Percentiles rank a stretch among this genome's conserved stretches.
Conservation (phyloP, 1,140 invertebrate species). For the Lucilia sericata region DNA sequence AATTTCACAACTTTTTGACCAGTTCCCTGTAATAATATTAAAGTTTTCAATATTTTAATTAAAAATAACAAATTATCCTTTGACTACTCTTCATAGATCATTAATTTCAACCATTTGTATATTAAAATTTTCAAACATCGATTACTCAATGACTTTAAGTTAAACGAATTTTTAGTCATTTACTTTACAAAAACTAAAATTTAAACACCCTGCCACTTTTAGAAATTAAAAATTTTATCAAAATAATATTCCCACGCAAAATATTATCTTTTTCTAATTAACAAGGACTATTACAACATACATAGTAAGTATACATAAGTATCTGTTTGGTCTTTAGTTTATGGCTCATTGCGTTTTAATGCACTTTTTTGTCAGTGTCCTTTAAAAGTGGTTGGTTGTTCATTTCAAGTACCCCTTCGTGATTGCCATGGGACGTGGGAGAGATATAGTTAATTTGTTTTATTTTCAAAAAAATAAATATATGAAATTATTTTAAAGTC, state of each 20-base stretch:
- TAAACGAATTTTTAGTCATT: no score
- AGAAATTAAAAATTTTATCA: not conserved
- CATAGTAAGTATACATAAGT: not conserved
- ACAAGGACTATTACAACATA: not conserved
- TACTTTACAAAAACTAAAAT: no score
- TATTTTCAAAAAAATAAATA: no score
- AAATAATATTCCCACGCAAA: conserved; percentile 20
- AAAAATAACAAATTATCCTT: no score
- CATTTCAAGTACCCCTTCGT: conserved; percentile 1
- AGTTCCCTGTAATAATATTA: no score
- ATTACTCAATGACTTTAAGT: no score
- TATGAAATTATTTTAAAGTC: no score
- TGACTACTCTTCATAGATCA: not conserved
- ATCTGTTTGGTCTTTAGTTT: not conserved
- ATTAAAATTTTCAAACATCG: not conserved
- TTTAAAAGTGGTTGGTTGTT: conserved; percentile 29
- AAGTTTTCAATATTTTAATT: no score
- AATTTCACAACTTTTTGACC: no score
- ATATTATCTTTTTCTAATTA: conserved; percentile 23
- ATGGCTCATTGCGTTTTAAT: conserved; percentile 20
- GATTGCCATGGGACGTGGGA: conserved; percentile 6
- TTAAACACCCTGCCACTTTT: no score
- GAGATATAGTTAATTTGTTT: not conserved
- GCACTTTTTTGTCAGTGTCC: not conserved
- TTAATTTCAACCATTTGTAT: conserved; percentile 5